Conservation (phyloP, 2,797 vertebrate species). For the Lemur catta region DNA sequence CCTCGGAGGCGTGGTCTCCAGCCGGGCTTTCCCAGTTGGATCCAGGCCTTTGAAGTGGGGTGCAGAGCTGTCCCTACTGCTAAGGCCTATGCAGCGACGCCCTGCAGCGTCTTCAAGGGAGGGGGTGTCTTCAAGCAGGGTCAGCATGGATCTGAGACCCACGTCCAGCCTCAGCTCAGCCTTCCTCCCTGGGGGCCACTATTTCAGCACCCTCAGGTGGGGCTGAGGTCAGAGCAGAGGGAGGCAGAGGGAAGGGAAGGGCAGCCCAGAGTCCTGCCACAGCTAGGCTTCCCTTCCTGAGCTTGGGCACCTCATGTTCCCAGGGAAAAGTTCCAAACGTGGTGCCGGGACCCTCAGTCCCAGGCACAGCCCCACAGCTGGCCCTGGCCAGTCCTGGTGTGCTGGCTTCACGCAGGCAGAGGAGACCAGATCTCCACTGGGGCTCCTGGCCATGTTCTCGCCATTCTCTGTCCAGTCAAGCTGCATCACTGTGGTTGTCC, state of each 20-base stretch:
- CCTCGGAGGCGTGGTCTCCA: not conserved
- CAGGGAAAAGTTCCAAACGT: not conserved
- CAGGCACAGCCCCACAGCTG: not conserved
- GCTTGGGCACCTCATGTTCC: not conserved
- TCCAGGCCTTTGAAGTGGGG: not conserved
- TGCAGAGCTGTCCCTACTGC: not conserved
- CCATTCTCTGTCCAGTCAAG: fast-evolving
- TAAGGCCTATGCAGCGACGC: fast-evolving
- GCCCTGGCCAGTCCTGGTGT: not conserved
- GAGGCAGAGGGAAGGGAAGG: not conserved
- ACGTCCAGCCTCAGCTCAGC: not conserved
- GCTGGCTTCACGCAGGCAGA: too few species aligned
- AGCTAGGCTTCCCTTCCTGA: not conserved
- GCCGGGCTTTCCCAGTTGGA: not conserved
- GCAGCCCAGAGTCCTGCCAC: not conserved
- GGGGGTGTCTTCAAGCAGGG: not conserved
- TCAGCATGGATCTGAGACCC: not conserved
- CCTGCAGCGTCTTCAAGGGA: not conserved
- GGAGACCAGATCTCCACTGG: not conserved
- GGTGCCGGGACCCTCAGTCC: not conserved
- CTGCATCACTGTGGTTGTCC: not conserved
- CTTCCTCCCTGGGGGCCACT: not conserved
- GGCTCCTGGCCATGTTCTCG: not conserved
- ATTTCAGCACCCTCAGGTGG: not conserved
- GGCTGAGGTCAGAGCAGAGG: not conserved